Evolutionary conservation across 2,888 invertebrate species (phyloP), one percentile per base, ranked within the genome.

Genomic region (Lasioglossum marginatum): DNA sequence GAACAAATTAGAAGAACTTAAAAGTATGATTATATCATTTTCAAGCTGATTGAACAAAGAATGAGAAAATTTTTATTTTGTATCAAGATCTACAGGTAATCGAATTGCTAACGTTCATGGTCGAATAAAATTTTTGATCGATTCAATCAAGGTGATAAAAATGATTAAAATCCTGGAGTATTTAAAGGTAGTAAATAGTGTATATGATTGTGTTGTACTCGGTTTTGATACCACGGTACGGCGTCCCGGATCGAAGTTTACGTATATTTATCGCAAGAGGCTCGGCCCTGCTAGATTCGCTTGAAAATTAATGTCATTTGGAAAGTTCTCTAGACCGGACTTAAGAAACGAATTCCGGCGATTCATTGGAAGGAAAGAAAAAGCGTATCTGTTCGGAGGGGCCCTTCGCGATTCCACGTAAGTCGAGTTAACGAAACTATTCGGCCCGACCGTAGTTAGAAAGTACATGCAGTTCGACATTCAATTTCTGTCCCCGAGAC

Each of bases 401-500:
- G 16, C 4, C 4, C 37, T 19, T 27, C 19, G 14, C 66, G 81
- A 86, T 82, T 81, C 74, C 86, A 70, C 74, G 82, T 60, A 81
- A 89, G 81, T 80, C 76, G 79, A 82, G 76, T 86, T 82, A 76
- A 78, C 76, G 87, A 86, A 89, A 89, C 87, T 89, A 89, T 87
- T 86, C 86, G 73, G 77, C 40, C 37, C 43, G 68, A 75, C 68
- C 68, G 82, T 81, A 86, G 85, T 88, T 81, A 83, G 88, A 86
- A 86, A 89, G 82, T 81, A 48, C 48, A 73, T 34, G 27, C 4
- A 82, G 87, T 90, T 87, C 85, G 87, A 88, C 87, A 86, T 90
- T 90, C 88, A 87, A 90, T 88, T 88, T 88, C 88, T 88, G 87
- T 88, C 87, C 77, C 75, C 81, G 14, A 78, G 83, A 89, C 89